A percentile compares a stretch with the other conserved stretches of the same genome.
Conservation (phyloP, 2,888 invertebrate species). For the Cenopis cana region DNA sequence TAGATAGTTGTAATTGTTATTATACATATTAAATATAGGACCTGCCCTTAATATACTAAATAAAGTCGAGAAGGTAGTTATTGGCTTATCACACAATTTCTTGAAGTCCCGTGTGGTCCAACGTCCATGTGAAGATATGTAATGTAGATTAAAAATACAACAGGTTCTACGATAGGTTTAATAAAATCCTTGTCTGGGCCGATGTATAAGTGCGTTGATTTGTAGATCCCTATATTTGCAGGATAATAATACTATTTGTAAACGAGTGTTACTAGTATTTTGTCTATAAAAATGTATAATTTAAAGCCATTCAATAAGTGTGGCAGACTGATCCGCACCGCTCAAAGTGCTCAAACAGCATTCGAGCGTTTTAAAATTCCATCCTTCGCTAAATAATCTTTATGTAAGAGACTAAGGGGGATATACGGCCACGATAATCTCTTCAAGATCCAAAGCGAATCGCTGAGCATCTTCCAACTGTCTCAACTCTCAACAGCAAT, state of each 20-base stretch:
- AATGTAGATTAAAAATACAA: too few species aligned
- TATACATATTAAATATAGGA: too few species aligned
- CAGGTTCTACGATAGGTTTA: too few species aligned
- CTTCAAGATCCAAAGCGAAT: conserved; percentile 64
- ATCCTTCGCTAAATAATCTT: conserved; percentile 61
- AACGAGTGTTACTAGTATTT: not conserved
- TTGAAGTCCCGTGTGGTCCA: too few species aligned
- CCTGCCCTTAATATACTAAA: too few species aligned
- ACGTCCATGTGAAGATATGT: too few species aligned
- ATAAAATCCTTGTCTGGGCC: not conserved
- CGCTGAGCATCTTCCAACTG: conserved; percentile 56
- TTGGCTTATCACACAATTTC: too few species aligned
- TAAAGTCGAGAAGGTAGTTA: too few species aligned
- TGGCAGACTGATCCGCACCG: conserved; percentile 50
- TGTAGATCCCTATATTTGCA: not conserved
- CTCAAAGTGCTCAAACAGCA: conserved; percentile 54
- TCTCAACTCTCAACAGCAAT: conserved; percentile 32
- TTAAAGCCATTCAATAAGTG: not conserved
- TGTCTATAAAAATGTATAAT: not conserved
- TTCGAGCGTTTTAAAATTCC: conserved; percentile 17
- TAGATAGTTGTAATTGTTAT: too few species aligned
- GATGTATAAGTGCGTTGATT: not conserved
- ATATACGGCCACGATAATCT: conserved; percentile 68
- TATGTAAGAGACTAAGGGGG: conserved; percentile 56
- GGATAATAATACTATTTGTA: not conserved